Conservation (phyloP, 2,888 invertebrate species). For the Mythimna loreyi region DNA sequence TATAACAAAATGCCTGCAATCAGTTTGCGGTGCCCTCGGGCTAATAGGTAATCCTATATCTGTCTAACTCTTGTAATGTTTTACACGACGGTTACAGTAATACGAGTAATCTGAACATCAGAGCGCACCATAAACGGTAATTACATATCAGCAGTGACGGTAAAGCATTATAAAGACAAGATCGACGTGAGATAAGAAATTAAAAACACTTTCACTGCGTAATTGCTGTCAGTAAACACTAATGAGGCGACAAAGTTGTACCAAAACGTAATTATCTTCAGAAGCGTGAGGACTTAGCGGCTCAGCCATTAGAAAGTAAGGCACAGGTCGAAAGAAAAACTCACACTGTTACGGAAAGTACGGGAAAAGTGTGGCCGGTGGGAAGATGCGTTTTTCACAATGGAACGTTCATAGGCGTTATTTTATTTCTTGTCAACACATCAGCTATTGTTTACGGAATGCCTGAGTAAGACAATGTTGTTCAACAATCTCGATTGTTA, state of each 20-base stretch:
- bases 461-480: conserved; percentile 61
- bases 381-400: conserved; percentile 67
- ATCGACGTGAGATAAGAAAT: conserved; percentile 78
- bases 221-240: conserved; percentile 78
- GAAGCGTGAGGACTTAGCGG: conserved; percentile 52
- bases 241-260: conserved; percentile 75
- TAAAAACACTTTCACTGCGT: conserved; percentile 84
- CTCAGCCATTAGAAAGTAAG: conserved; percentile 72
- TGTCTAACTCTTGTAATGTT: conserved; percentile 43
- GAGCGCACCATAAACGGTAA: conserved; percentile 48
- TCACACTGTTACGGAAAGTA: conserved; percentile 71
- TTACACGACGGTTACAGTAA: conserved; percentile 54
- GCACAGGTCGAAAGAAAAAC: conserved; percentile 68
- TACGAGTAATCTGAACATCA: conserved; percentile 46
- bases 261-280: conserved; percentile 47
- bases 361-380: conserved; percentile 71
- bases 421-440: conserved; percentile 63
- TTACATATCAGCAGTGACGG: conserved; percentile 52
- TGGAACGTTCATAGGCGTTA: conserved; percentile 50
- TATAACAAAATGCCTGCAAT: conserved; percentile 61
- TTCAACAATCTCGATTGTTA: conserved; percentile 61
- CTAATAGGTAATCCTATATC: conserved; percentile 55
- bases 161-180: conserved; percentile 62
- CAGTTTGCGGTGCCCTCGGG: conserved; percentile 44
- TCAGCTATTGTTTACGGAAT: conserved; percentile 63